These are phyloP conservation scores for Thaumatotibia leucotreta DNA, from an alignment of 1,140 invertebrate species.

Conservation along the genomic window DNA sequence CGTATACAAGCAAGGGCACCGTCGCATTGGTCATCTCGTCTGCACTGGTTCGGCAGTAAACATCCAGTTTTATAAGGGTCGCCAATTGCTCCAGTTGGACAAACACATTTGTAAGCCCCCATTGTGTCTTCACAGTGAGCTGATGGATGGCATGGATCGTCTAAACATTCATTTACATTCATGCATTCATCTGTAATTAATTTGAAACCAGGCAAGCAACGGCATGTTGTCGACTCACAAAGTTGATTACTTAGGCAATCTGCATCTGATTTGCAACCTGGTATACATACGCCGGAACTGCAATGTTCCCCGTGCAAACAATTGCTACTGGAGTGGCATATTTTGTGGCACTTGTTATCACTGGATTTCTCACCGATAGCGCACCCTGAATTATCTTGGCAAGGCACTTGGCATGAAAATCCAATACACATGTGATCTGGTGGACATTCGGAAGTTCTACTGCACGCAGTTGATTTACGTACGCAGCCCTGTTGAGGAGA, in stretches of 20 bases:
- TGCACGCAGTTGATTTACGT: constrained; percentile 82
- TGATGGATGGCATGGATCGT: constrained; percentile 86
- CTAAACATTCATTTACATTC: constrained; percentile 88
- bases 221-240: constrained; percentile 88
- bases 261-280: constrained; percentile 87
- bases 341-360: constrained; percentile 87
- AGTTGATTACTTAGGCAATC: constrained; percentile 89
- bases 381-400: constrained; percentile 82
- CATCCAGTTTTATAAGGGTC: constrained; percentile 88
- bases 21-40: constrained; percentile 81
- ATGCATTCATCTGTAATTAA: constrained; percentile 82
- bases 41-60: constrained; percentile 83
- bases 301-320: constrained; percentile 93
- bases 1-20: constrained; percentile 84
- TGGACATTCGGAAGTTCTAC: constrained; percentile 82
- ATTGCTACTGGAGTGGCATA: constrained; percentile 92
- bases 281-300: constrained; percentile 85
- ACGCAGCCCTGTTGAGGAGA: constrained; percentile 93
- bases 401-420: constrained; percentile 85
- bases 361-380: constrained; percentile 90
- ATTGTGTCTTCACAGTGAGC: constrained; percentile 87
- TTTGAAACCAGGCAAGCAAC: constrained; percentile 84
- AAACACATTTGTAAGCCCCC: constrained; percentile 88
- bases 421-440: constrained; percentile 84
- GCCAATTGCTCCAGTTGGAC: constrained; percentile 86